A percentile compares a stretch with the other conserved stretches of the same genome.
Conservation (phyloP, 2,113 vertebrate genomes). For the Ailuropoda melanoleuca region DNA sequence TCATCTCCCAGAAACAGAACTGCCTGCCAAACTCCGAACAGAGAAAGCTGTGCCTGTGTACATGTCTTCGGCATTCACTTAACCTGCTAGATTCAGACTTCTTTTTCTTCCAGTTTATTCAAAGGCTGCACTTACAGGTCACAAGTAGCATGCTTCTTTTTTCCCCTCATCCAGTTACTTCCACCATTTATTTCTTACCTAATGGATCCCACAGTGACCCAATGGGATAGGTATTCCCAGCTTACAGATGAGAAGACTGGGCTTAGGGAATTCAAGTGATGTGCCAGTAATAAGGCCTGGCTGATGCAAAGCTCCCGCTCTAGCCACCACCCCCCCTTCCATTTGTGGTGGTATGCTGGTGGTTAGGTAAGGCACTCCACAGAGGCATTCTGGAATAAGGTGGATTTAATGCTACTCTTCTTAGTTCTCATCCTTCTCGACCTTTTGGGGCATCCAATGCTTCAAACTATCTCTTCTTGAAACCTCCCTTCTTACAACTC, state of each 20-base stretch:
- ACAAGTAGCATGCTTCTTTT: neutral
- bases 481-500: neutral
- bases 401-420: neutral
- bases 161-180: neutral
- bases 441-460: neutral
- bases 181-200: neutral
- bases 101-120: neutral
- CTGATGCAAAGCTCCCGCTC: neutral
- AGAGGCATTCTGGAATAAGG: neutral
- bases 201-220: neutral
- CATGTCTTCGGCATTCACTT: neutral
- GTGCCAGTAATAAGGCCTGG: neutral
- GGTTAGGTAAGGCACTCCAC: neutral
- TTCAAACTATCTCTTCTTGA: neutral
- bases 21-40: neutral
- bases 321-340: neutral
- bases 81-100: neutral
- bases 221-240: neutral
- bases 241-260: neutral
- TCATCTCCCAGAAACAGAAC: slow-evolving; percentile 18
- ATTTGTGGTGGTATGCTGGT: neutral
- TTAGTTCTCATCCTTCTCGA: neutral
- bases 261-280: neutral
- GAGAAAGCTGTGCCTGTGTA: neutral
- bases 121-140: neutral